phyloP scores from a whole-genome alignment of 2,113 vertebrate genomes.

The Ammodytes dubius region DNA sequence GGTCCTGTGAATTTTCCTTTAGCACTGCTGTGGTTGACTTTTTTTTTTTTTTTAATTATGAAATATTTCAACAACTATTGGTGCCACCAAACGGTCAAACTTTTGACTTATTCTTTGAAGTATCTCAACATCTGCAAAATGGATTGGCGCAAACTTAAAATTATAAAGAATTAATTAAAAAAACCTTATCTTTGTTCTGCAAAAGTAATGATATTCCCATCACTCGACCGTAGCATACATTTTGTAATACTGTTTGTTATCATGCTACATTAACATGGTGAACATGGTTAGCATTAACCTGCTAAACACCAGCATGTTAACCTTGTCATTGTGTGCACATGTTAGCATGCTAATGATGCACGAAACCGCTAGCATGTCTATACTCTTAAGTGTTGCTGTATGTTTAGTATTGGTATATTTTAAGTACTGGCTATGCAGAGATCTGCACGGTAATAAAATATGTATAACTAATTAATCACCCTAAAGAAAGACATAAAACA shows the following conservation, averaged over 20 bases:
- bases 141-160: not conserved
- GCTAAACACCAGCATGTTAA: not conserved
- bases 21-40: not conserved
- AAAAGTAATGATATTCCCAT: not conserved
- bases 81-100: not conserved
- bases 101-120: not conserved
- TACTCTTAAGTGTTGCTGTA: not conserved
- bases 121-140: not conserved
- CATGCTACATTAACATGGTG: not conserved
- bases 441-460: not conserved
- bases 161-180: too few relatives aligned
- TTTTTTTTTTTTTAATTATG: constrained; percentile 3
- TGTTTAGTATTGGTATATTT: too few relatives aligned
- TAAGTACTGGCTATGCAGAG: not conserved
- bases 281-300: not conserved
- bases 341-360: not conserved
- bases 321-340: not conserved
- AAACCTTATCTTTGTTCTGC: not conserved
- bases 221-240: not conserved
- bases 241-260: not conserved
- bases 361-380: not conserved
- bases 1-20: not conserved
- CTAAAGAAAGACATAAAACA: not conserved
- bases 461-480: not conserved
- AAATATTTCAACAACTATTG: constrained; percentile 3